Evolutionary conservation across 2,797 vertebrate genomes (phyloP), one percentile per base, ranked within the genome.

Genomic region (Brachyalestes nurse): DNA sequence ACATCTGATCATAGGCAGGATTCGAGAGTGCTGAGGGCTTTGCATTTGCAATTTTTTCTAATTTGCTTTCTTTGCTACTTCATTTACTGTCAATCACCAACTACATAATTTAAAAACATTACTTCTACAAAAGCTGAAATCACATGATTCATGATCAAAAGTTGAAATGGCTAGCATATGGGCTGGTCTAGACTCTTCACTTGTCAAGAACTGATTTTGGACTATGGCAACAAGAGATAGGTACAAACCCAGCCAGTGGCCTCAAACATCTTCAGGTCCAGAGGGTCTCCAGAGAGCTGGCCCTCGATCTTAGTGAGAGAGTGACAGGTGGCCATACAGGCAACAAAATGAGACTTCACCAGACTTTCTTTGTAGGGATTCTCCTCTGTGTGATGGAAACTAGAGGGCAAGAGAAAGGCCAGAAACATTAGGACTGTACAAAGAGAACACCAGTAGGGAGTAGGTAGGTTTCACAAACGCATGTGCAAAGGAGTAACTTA

Each of bases 191-290:
- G 25, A 13, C 25, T 17, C 7, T n/a, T 38, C 0, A 65, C 16
- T 17, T 40, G 62, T 65, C 62, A 14, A 16, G 62, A 34, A 17
- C 21, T n/a, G 21, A 17, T 14, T 34, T 1, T 40, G 64, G 2
- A 7, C 19, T 40, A 1, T 42, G 19, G 25, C 14, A 66, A 66
- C 21, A 25, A 4, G 12, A 10, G 9, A 69, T 6, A 79, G n/a
- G 28, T 42, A 73, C 81, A 47, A 77, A 99, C 98, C 98, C 98
- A 99, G 92, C 97, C 96, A 72, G 96, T 98, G 88, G 97, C 97
- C 91, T 98, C 97, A 88, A 99, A 99, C 97, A 99, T 99, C 94
- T 99, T 99, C 85, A 99, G 93, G 91, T 99, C 97, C 62, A 99
- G 95, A 0, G 98, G 98, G 87, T 99, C 97, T 83, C 97, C 98